Evolutionary conservation across 2,888 invertebrate genomes (phyloP), one percentile per base, ranked within the genome.

Genomic region (Encarsia formosa): DNA sequence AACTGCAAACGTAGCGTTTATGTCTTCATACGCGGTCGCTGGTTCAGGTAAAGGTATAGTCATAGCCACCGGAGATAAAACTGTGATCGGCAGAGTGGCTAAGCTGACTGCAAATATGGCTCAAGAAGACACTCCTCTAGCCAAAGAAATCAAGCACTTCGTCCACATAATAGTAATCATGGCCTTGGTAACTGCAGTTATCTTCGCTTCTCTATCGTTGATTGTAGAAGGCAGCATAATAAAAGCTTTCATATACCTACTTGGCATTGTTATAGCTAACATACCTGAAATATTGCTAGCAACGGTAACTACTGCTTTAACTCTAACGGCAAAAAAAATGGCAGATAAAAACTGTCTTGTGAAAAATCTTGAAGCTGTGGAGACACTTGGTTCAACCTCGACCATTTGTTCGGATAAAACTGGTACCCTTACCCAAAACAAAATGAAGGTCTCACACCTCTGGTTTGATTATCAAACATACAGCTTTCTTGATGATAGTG

Each of bases 331-430:
- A 24, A 87, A 88, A 70, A 78, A 86, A 66, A 89, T 88, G 88
- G 88, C 89, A 6, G 78, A 78, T 35, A 88, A 87, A 74, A 89
- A 89, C 69, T 90, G 89, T 65, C 73, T 88, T 35, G 86, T 88
- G 5, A 88, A 88, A 73, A 87, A 88, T 71, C 71, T 88, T 59
- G 87, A 88, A 70, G 87, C 87, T 31, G 88, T 89, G 1, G 88
- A 88, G 73, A 88, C 88, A 0, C 76, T 88, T 5, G 88, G 88
- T 6, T 87, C 87, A 1, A 89, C 88, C 1, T 86, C 87, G 1
- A 85, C 85, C 49, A 89, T 89, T 63, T 89, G 88, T 72, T 88
- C 88, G 1, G 87, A 88, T 66, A 88, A 88, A 74, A 88, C 87
- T 1, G 88, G 88, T 8, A 87, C 86, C 1, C 75, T 89, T 22